A percentile compares a stretch with the other conserved stretches of the same genome.
phyloP scores from a whole-genome alignment of 2,888 invertebrate genomes.

The Apoda limacodes region DNA sequence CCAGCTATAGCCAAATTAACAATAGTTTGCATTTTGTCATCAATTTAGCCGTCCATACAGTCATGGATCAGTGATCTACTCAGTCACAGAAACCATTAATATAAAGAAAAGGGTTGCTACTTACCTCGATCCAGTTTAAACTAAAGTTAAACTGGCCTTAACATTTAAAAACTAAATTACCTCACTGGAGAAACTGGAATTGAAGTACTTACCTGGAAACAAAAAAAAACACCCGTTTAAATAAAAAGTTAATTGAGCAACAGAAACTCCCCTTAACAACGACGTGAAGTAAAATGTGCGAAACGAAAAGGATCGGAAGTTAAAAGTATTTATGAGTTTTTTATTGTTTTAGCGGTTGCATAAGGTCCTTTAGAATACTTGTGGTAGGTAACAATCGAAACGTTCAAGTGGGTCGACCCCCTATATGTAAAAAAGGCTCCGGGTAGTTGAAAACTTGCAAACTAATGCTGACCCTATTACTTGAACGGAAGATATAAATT shows the following conservation, averaged over 20 bases:
- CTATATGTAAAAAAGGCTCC: constrained; percentile 32
- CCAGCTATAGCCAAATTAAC: no score
- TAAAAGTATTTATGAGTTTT: constrained; percentile 26
- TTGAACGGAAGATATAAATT: no score
- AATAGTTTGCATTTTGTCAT: no score
- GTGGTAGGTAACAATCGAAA: constrained; percentile 43
- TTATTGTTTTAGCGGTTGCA: constrained; percentile 44
- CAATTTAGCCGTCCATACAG: no score
- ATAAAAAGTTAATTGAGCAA: constrained; percentile 8
- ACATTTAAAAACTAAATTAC: no score
- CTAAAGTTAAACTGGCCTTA: no score
- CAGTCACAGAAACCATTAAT: no score
- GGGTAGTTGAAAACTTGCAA: constrained; percentile 19
- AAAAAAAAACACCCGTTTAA: constrained; percentile 23
- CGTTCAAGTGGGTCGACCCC: constrained; percentile 44
- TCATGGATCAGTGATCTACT: no score
- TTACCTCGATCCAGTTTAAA: no score
- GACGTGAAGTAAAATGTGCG: constrained; percentile 15
- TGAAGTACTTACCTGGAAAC: constrained; percentile 50
- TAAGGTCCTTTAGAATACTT: constrained; percentile 36
- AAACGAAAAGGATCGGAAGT: constrained; percentile 17
- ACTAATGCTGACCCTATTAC: no score
- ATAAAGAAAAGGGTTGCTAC: no score
- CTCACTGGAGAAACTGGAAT: background rate
- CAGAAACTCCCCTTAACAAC: constrained; percentile 10